Base-by-base conservation (phyloP, 2,888 invertebrate species). In the Altica lythri region DNA sequence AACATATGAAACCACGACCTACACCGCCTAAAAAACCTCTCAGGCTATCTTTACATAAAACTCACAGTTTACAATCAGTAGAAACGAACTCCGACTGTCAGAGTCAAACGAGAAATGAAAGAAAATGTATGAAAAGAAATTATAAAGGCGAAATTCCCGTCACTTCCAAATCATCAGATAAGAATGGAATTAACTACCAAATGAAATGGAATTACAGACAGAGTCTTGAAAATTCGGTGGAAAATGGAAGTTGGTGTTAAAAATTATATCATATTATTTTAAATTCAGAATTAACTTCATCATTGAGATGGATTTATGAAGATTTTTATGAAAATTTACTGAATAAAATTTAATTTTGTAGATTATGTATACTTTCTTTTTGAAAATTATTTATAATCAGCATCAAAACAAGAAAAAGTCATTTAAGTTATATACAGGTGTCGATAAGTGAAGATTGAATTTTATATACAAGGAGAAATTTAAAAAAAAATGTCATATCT, bases 21-120 rank as follows among this genome's bases (percentile, higher is more conserved):
- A 86, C 87, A 9, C 92, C 92, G 2, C 93, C 92, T 13, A 88
- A 92, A 67, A 93, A 93, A 71, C 93, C 92, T 0, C 75, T 92
- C 42, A 80, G 92, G 6, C 77, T 93, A 30, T 92, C 92, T 0
- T 76, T 93, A 43, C 92, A 92, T 71, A 84, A 91, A 65, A 90
- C 92, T 0, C 85, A 89, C 58, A 92, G 91, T 73, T 81, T 90
- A 42, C 90, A 90, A 69, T 89, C 89, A 0, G 83, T 90, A 1
- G 81, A 81, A 59, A 77, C 78, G 0, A 59, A 58, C 17, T 65
- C 63, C 4, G 68, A 66, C n/a, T 61, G 59, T 8, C 61, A 62
- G 1, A 61, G 62, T 8, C n/a, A n/a, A n/a, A n/a, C n/a, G n/a
- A 69, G 69, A 44, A 59, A 62, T 12, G 67, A 65, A 2, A 64